Base-by-base conservation (phyloP, 2,888 invertebrate species). In the Lamellibrachia columna region DNA sequence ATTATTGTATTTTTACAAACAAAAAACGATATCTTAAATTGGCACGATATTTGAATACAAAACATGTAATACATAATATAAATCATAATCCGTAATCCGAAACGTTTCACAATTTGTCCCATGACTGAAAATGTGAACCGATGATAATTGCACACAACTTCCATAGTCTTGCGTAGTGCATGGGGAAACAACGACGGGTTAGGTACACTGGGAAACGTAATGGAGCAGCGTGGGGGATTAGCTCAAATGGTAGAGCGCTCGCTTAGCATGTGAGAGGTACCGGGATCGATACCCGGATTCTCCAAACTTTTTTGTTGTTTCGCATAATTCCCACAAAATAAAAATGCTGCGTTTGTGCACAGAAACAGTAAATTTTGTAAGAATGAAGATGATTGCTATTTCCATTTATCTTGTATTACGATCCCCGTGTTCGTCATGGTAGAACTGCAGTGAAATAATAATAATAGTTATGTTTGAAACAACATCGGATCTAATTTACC, bases 231-330 rank as follows among this genome's bases (percentile, higher is more conserved):
- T 22, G 75, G 75, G 75, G 75, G 75, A 75, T 75, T 75, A 75
- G 75, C 75, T 75, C 75, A 75, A 75, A 75, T 75, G 75, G 75
- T 75, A 75, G 75, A 75, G 75, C 75, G 75, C 75, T 75, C 75
- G 75, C 75, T 75, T 75, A 75, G 75, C 75, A 75, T 75, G 75
- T 75, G 75, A 75, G 75, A 75, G 75, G 75, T 75, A 75, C 75
- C 75, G 75, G 75, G 75, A 75, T 75, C 75, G 75, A 75, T 75
- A 75, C 75, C 75, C 75, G 75, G 75, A 75, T 75, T 75, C 75
- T 75, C 75, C 75, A 75, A 75, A 75, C 3, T 75, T 75, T 75
- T 75, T 22, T 40, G 40, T 40, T 40, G 40, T 3, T 75, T 75
- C n/a, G 2, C 6, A 22, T 75, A 22, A 75, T 22, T 22, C 15